Conservation (phyloP, 2,797 vertebrate genomes). For the Adelosebastes latens region DNA sequence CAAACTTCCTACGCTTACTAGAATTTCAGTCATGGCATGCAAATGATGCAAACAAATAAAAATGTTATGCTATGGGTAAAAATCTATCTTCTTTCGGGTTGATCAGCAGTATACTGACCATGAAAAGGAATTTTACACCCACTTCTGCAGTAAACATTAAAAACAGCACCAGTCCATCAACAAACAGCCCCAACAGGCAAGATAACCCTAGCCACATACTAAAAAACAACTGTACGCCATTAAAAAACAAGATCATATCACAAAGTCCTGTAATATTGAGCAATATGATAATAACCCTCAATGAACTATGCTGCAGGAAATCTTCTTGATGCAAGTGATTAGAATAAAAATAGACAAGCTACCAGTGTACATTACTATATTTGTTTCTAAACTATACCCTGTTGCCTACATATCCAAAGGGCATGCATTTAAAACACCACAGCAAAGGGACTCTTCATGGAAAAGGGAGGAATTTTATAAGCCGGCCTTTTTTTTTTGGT, state of each 20-base stretch:
- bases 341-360: slow-evolving; percentile 8
- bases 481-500: slow-evolving; percentile 31
- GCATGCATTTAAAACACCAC: slow-evolving; percentile 62
- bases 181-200: not conserved
- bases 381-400: slow-evolving; percentile 60
- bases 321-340: slow-evolving; percentile 10
- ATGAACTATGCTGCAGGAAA: not conserved
- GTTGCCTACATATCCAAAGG: slow-evolving; percentile 33
- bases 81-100: not conserved
- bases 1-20: slow-evolving; percentile 22
- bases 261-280: not conserved
- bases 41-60: slow-evolving; percentile 2
- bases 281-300: slow-evolving; percentile 1
- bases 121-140: not conserved
- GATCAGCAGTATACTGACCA: not conserved
- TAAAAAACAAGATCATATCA: not conserved
- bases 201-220: not conserved
- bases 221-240: not conserved
- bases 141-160: not conserved
- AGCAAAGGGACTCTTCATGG: slow-evolving; percentile 52
- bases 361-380: slow-evolving; percentile 44
- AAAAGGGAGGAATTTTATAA: slow-evolving; percentile 65
- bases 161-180: not conserved
- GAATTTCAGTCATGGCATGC: slow-evolving; percentile 6
- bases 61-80: not conserved